Conservation (phyloP, 2,113 vertebrate species). For the Strix uralensis region DNA sequence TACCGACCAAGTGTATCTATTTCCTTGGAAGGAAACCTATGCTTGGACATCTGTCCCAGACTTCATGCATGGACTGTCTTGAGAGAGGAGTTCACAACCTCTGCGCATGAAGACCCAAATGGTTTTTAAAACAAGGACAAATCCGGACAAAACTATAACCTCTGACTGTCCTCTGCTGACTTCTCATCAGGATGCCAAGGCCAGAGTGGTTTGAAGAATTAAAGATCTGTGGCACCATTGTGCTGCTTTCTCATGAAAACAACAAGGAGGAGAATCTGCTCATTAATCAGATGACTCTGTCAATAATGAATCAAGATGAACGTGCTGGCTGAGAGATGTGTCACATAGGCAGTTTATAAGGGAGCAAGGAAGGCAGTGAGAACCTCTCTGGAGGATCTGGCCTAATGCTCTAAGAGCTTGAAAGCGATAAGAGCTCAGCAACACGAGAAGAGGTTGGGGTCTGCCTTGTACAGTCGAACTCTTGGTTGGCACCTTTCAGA, state of each 20-base stretch:
- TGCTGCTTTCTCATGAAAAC: background rate
- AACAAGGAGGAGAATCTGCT: background rate
- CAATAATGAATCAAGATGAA: conserved; percentile 2
- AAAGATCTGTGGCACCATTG: background rate
- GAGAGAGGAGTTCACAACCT: background rate
- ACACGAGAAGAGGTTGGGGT: background rate
- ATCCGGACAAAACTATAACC: background rate
- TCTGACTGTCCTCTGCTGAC: background rate
- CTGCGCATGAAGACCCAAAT: background rate
- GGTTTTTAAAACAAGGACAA: background rate
- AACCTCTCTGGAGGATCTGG: background rate
- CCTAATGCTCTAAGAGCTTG: background rate
- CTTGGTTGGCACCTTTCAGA: background rate
- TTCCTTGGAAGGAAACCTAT: background rate
- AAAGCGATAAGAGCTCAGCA: background rate
- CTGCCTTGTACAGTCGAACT: background rate
- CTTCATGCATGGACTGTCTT: background rate
- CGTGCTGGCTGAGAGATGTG: background rate
- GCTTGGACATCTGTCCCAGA: background rate
- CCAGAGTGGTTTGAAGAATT: background rate
- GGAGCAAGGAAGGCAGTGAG: background rate
- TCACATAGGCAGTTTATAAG: background rate
- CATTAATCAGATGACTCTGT: conserved; percentile 24
- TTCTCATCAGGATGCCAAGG: background rate
- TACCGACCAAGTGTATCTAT: background rate